These are phyloP conservation scores for Eulemur rufifrons DNA, from an alignment of 2,113 vertebrate species.

Conservation along the genomic window DNA sequence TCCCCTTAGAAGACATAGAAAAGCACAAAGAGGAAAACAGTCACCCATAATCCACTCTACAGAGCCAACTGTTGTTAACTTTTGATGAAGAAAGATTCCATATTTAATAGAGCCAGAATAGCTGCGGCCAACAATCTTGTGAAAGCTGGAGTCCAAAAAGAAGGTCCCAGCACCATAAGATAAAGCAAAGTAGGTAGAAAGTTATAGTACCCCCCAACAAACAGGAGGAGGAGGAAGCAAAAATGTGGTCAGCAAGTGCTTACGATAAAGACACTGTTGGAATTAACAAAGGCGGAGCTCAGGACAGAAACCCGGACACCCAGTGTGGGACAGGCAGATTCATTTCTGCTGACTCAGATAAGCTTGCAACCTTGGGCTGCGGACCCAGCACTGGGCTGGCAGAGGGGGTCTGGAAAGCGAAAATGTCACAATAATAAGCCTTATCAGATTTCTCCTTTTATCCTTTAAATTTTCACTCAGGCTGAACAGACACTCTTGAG, in stretches of 20 bases:
- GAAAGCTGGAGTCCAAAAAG: neutral
- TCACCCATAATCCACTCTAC: neutral
- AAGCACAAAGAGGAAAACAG: neutral
- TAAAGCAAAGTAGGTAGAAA: neutral
- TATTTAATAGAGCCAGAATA: neutral
- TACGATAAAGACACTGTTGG: neutral
- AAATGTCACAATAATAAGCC: neutral
- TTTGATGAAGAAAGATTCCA: neutral
- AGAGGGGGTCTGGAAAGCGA: neutral
- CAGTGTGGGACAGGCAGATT: neutral
- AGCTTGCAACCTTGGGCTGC: neutral
- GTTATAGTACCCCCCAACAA: neutral
- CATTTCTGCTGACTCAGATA: neutral
- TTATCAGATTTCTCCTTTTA: neutral
- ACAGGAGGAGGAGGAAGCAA: conserved; percentile 46
- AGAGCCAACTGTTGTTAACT: neutral
- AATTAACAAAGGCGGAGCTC: neutral
- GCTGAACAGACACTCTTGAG: neutral
- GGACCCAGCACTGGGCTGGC: neutral
- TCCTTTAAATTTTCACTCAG: neutral
- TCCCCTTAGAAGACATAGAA: conserved; percentile 5
- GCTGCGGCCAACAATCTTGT: neutral
- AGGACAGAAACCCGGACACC: neutral
- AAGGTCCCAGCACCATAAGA: neutral
- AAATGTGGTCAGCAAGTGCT: neutral